A percentile compares a stretch with the other conserved stretches of the same genome.
These are phyloP conservation scores for Cheumatopsyche charites DNA, from an alignment of 1,140 invertebrate genomes.

Conservation along the genomic window DNA sequence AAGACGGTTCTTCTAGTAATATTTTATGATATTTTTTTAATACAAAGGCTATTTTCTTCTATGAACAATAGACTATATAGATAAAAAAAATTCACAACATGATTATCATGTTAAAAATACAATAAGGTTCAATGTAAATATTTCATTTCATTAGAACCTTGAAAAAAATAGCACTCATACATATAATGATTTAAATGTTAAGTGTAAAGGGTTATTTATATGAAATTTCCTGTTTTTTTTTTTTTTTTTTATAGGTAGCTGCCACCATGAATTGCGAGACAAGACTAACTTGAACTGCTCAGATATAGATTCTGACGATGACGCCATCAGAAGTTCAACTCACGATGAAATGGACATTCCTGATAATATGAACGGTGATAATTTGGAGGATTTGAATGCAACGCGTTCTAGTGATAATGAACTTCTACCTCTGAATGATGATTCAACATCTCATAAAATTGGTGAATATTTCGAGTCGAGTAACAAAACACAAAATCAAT, in stretches of 20 bases:
- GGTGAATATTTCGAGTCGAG: constrained; percentile 38
- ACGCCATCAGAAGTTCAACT: not conserved
- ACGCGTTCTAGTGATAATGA: not conserved
- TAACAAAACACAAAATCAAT: constrained; percentile 1
- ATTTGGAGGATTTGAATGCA: constrained; percentile 6
- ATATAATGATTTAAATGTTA: too few relatives aligned
- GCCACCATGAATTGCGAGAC: not conserved
- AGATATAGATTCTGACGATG: constrained; percentile 31
- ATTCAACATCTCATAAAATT: constrained; percentile 41
- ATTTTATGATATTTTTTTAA: not conserved
- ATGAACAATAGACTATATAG: not conserved
- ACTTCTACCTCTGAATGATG: constrained; percentile 21
- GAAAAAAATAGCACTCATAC: too few relatives aligned
- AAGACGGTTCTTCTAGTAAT: constrained; percentile 23
- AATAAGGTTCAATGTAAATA: too few relatives aligned
- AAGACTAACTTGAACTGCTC: not conserved
- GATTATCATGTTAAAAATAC: too few relatives aligned
- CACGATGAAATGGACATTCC: not conserved
- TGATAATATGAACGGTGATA: not conserved
- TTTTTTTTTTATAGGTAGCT: not conserved
- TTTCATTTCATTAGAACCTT: too few relatives aligned
- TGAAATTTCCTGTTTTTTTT: too few relatives aligned
- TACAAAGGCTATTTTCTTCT: not conserved
- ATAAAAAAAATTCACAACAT: not conserved
- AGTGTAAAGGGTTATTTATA: too few relatives aligned